A percentile compares a stretch with the other conserved stretches of the same genome.
Evolutionary conservation across 2,797 vertebrate genomes (phyloP).

Genomic region (Sarcoramphus papa): DNA sequence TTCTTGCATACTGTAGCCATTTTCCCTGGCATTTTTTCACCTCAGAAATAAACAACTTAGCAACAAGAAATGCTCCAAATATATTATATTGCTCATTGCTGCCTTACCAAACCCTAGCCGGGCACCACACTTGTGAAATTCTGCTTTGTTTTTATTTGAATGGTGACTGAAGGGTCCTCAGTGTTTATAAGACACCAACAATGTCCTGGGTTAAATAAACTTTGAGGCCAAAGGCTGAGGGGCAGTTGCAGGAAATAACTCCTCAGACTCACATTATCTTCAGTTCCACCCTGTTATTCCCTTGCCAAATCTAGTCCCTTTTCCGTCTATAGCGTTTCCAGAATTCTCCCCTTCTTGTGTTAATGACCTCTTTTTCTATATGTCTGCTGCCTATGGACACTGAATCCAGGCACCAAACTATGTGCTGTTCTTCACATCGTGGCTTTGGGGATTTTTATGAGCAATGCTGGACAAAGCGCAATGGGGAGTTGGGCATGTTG

Average conservation of each 20-base stretch:
- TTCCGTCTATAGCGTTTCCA: not conserved
- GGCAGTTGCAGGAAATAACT: slow-evolving; percentile 58
- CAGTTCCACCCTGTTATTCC: slow-evolving; percentile 42
- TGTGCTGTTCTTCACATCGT: not conserved
- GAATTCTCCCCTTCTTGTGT: not conserved
- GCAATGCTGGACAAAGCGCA: not conserved
- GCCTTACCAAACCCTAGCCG: not conserved
- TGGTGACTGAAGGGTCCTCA: not conserved
- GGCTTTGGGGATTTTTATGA: not conserved
- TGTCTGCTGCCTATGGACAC: not conserved
- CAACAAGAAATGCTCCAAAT: slow-evolving; percentile 4
- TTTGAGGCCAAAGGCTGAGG: slow-evolving; percentile 32
- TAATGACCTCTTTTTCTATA: not conserved
- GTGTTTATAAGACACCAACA: slow-evolving; percentile 20
- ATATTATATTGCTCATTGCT: not conserved
- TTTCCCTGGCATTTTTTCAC: slow-evolving; percentile 4
- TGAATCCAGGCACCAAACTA: not conserved
- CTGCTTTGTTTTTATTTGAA: slow-evolving; percentile 27
- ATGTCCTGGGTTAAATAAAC: slow-evolving; percentile 61
- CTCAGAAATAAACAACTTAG: slow-evolving; percentile 26
- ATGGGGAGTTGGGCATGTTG: not conserved
- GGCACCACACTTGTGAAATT: not conserved
- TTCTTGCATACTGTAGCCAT: not conserved
- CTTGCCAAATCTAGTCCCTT: slow-evolving; percentile 37
- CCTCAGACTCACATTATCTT: slow-evolving; percentile 51